Evolutionary conservation across 1,140 invertebrate genomes (phyloP), one percentile per base, ranked within the genome.

Genomic region (Caenorhabditis elegans): DNA sequence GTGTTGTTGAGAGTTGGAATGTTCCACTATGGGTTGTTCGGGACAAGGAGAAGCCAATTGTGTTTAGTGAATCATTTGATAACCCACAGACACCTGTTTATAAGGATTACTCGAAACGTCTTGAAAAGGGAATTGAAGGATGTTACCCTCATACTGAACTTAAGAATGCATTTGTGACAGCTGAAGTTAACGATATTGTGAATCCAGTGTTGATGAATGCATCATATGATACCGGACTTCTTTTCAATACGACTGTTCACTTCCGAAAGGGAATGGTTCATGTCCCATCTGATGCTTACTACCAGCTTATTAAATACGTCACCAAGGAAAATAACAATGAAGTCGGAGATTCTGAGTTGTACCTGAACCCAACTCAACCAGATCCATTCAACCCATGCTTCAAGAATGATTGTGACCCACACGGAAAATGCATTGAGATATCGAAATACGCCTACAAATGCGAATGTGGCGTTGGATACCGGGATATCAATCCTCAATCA

Each of bases 351-450:
- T 87, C 85, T 55, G 89, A 86, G 70, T 80, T 89, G 24, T 89
- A 86, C 80, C 49, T 89, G 15, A 89, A 86, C 51, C 86, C 87
- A 31, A 86, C 88, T 36, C 88, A 89, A 48, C 87, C 83, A 28
- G 82, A 87, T 84, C 88, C 88, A 51, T 89, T 90, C 86, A 87
- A 84, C 28, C 85, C 89, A 60, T 89, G 88, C 77, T 90, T 83
- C 85, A 88, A 88, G 83, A 89, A 89, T 79, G 82, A 86, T 17
- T 89, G 88, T 70, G 88, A 90, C 82, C 86, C 87, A 22, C 86
- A 83, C 70, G 89, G 87, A 24, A 85, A 86, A n/a, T 89, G 88
- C 65, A 80, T 90, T 34, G 88, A 90, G 26, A 79, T 85, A n/a
- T 88, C 88, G n/a, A 84, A 83, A 31, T 84, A 88, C 70, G 75